A percentile compares a stretch with the other conserved stretches of the same genome.
These are phyloP conservation scores for Megaceryle torquata DNA, from an alignment of 2,113 vertebrate species.

Conservation along the genomic window DNA sequence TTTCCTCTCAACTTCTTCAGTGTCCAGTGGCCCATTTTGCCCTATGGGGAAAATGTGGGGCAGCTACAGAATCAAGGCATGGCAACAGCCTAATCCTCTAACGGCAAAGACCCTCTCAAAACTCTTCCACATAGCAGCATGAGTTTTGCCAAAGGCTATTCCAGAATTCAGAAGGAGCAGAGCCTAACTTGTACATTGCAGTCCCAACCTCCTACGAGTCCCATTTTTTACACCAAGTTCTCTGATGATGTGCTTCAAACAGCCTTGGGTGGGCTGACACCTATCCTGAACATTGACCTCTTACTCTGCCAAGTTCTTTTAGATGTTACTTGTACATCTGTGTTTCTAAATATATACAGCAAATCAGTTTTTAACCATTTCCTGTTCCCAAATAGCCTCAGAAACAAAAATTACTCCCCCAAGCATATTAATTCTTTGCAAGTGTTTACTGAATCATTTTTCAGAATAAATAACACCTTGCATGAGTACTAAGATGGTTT, in stretches of 20 bases:
- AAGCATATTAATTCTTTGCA: neutral
- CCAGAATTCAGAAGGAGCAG: neutral
- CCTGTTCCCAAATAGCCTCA: neutral
- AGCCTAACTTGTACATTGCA: neutral
- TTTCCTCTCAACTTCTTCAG: neutral
- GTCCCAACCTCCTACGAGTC: neutral
- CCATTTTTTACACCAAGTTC: neutral
- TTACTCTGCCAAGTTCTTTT: neutral
- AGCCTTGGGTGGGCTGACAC: neutral
- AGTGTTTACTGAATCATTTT: neutral
- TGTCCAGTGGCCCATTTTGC: neutral
- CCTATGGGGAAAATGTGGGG: rapidly evolving
- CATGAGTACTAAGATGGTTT: neutral
- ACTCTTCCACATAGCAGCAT: neutral
- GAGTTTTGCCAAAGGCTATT: too few species aligned
- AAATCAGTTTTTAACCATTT: neutral
- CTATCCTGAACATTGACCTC: neutral
- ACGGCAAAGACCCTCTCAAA: neutral
- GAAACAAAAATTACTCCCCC: neutral
- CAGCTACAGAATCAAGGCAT: neutral
- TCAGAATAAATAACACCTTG: neutral
- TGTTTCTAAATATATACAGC: neutral
- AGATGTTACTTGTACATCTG: neutral
- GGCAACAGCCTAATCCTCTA: neutral
- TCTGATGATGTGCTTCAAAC: neutral